phyloP scores from a whole-genome alignment of 2,113 vertebrate genomes.

The Peucedramus taeniatus region DNA sequence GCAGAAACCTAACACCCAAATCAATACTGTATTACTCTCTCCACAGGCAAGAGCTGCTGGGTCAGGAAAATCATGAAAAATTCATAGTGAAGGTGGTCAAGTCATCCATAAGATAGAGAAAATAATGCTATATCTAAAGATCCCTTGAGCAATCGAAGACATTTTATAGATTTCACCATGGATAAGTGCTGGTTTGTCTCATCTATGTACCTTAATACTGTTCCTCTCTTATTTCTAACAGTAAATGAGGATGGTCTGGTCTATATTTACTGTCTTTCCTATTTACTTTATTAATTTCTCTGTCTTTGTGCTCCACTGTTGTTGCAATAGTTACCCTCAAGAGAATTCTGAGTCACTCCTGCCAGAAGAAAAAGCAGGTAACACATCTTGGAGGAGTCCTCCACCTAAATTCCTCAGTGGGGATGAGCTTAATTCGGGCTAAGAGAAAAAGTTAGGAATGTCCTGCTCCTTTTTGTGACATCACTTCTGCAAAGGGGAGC shows the following conservation, averaged over 20 bases:
- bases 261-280: constrained; percentile 70
- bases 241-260: constrained; percentile 72
- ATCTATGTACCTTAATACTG: constrained; percentile 72
- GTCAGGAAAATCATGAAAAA: constrained; percentile 87
- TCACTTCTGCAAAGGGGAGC: neutral
- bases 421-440: neutral
- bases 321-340: neutral
- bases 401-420: neutral
- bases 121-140: constrained; percentile 79
- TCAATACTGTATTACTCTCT: constrained; percentile 84
- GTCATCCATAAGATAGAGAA: constrained; percentile 82
- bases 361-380: neutral
- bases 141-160: constrained; percentile 77
- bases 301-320: constrained; percentile 4
- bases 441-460: neutral
- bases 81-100: constrained; percentile 84
- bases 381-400: neutral
- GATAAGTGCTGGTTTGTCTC: constrained; percentile 84
- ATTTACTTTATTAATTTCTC: constrained; percentile 65
- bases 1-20: constrained; percentile 79
- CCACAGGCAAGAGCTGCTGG: constrained; percentile 80
- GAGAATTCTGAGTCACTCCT: constrained; percentile 21
- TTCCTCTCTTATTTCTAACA: constrained; percentile 70
- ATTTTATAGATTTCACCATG: constrained; percentile 78
- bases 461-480: neutral